Percentiles rank a stretch among this genome's conserved stretches.
Evolutionary conservation across 1,140 invertebrate species (phyloP).

Genomic region (Agrypnia vestita): DNA sequence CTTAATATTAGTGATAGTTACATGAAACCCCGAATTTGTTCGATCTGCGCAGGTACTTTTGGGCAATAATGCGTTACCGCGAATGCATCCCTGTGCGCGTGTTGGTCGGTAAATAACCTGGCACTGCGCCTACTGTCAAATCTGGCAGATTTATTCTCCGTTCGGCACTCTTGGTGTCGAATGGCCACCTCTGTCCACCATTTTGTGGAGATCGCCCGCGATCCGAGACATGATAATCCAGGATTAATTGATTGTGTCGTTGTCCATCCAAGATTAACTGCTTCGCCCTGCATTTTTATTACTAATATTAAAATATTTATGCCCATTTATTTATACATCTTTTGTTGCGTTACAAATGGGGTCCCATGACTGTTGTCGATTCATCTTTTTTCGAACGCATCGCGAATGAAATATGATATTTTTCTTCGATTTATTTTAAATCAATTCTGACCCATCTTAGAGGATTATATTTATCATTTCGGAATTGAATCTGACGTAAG

Average conservation of each 20-base stretch:
- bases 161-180: constrained; percentile 22
- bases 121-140: constrained; percentile 43
- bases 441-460: too few species aligned
- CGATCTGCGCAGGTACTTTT: too few species aligned
- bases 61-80: background rate
- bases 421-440: background rate
- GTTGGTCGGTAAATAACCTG: constrained; percentile 25
- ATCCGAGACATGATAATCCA: constrained; percentile 42
- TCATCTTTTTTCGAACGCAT: background rate
- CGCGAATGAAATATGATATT: constrained; percentile 22
- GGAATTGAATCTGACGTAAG: too few species aligned
- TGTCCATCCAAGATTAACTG: constrained; percentile 31
- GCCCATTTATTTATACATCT: constrained; percentile 8
- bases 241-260: constrained; percentile 45
- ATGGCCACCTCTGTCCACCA: constrained; percentile 20
- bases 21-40: too few species aligned
- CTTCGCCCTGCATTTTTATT: constrained; percentile 33
- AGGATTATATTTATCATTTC: too few species aligned
- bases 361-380: background rate
- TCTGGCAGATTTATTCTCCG: constrained; percentile 35
- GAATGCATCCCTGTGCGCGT: background rate
- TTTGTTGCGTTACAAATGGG: constrained; percentile 10
- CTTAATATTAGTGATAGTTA: too few species aligned
- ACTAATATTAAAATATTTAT: constrained; percentile 37
- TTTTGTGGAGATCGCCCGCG: constrained; percentile 19